phyloP scores from a whole-genome alignment of 2,113 vertebrate genomes.

The Cephalopterus ornatus region DNA sequence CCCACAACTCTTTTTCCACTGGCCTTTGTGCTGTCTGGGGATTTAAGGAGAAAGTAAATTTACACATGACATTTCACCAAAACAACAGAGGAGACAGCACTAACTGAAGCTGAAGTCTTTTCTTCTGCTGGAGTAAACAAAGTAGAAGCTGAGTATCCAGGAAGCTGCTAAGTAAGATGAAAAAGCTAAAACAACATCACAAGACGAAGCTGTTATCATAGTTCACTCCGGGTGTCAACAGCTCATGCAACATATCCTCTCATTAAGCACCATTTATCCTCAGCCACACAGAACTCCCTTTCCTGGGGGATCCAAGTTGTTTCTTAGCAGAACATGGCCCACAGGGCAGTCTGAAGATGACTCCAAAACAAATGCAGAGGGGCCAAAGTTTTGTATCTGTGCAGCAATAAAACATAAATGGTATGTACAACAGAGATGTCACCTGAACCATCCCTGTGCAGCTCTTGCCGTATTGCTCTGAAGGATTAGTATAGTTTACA shows the following conservation, averaged over 20 bases:
- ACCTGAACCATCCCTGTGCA: neutral
- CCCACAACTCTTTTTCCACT: constrained; percentile 90
- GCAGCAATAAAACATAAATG: neutral
- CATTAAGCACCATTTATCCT: neutral
- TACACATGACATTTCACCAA: neutral
- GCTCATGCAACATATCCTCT: neutral
- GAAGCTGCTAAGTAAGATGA: neutral
- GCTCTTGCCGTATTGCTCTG: neutral
- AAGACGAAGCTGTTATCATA: neutral
- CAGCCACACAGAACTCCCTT: neutral
- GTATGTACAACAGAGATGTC: neutral
- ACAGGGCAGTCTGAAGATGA: neutral
- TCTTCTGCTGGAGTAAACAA: neutral
- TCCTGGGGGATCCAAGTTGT: neutral
- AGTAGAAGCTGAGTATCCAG: neutral
- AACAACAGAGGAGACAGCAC: neutral
- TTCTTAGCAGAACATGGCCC: neutral
- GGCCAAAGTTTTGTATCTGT: neutral
- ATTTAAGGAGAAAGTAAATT: constrained; percentile 11
- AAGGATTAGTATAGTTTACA: neutral
- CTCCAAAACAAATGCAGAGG: neutral
- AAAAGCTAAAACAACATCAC: neutral
- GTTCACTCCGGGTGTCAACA: neutral
- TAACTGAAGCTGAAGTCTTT: neutral
- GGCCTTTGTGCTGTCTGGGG: constrained; percentile 83